Base-by-base conservation (phyloP, 2,113 vertebrate genomes). In the Falco punctatus region DNA sequence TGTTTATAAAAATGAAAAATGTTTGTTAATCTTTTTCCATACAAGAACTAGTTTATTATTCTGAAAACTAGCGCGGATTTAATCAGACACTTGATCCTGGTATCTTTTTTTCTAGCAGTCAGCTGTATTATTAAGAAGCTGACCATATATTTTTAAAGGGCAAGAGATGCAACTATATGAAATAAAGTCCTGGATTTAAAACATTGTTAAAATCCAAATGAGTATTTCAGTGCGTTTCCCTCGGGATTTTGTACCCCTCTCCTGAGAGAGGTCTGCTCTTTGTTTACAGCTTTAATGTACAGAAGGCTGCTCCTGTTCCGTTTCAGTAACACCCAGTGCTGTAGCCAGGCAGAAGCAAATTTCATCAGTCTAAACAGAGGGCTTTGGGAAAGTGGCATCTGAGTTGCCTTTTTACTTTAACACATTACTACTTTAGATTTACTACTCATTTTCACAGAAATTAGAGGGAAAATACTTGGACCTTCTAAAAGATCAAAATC, bases 1-100 rank as follows among this genome's bases (percentile, higher is more conserved):
- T 97, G 96, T 97, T 97, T 97, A 84, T 97, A 97, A 85, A 89
- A 70, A 88, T 2, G 59, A 94, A 33, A 65, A 96, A 90, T 1
- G 75, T 91, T 96, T 81, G 83, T 86, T 96, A 55, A 59, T 61
- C 49, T 61, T 86, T 70, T 88, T 93, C 81, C 71, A 9, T 93
- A 66, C 49, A 14, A 80, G 90, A 86, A 93, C 32, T 77, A 71
- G 85, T 95, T 94, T 96, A 57, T 97, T 90, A 48, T 89, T 92
- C 94, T 78, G 88, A 94, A 70, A 86, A 75, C 54, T 83, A 73
- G 77, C 46, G 2, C 15, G 21, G 92, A 10, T 70, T 77, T 6
- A 15, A 54, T 32, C 40, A 7, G 51, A 46, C 13, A 27, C 57
- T 33, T 11, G 33, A 11, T 54, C 26, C 72, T 32, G 90, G 14